These are phyloP conservation scores for Lampropteryx suffumata DNA, from an alignment of 2,888 invertebrate species.

Conservation along the genomic window DNA sequence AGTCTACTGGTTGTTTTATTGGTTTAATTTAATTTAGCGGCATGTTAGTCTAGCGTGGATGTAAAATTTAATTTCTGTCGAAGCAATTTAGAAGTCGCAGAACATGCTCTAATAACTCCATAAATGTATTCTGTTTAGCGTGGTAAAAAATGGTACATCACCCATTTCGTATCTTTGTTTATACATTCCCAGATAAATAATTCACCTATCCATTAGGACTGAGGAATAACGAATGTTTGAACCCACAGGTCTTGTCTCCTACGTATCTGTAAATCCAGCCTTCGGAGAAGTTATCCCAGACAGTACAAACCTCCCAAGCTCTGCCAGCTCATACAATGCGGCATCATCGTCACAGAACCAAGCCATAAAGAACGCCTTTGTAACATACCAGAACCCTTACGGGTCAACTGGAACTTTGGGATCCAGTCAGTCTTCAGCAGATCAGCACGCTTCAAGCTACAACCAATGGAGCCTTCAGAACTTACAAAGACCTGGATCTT, in stretches of 20 bases:
- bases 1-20: constrained; percentile 20
- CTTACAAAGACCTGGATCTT: background rate
- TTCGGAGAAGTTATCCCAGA: background rate
- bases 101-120: background rate
- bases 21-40: constrained; percentile 20
- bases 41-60: constrained; percentile 8
- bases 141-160: too few species aligned
- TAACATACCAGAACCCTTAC: background rate
- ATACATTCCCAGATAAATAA: too few species aligned
- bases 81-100: constrained; percentile 1
- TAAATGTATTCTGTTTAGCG: background rate
- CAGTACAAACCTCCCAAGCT: background rate
- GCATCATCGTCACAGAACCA: constrained; percentile 7
- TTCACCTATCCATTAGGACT: too few species aligned
- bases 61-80: constrained; percentile 11
- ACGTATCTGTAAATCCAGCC: background rate
- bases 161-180: too few species aligned
- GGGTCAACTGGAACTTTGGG: constrained; percentile 1
- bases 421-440: constrained; percentile 3
- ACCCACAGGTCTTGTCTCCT: background rate
- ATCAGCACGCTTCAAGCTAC: background rate
- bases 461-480: constrained; percentile 9
- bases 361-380: constrained; percentile 4
- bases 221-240: too few species aligned
- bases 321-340: background rate